Percentiles rank a stretch among this genome's conserved stretches.
phyloP scores from a whole-genome alignment of 2,888 invertebrate genomes.

The Agrochola litura region DNA sequence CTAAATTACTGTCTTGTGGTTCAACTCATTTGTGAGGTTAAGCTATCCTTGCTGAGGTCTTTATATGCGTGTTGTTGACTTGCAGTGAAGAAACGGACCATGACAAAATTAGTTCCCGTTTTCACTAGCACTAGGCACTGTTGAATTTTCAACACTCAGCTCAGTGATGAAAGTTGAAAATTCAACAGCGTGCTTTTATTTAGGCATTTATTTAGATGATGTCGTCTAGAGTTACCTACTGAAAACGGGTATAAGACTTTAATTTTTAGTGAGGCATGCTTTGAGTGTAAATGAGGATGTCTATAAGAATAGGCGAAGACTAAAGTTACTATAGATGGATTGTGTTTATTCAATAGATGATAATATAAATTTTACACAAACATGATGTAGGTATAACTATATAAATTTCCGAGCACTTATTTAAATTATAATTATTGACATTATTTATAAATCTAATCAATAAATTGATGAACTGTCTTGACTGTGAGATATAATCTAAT shows the following conservation, averaged over 20 bases:
- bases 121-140: neutral
- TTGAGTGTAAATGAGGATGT: neutral
- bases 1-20: slow-evolving; percentile 12
- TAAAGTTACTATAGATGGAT: neutral
- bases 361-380: too few relatives aligned
- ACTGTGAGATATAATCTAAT: too few relatives aligned
- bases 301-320: neutral
- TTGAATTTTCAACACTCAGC: neutral
- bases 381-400: too few relatives aligned
- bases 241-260: neutral
- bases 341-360: too few relatives aligned
- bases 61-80: neutral
- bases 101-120: neutral
- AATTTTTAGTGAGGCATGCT: neutral
- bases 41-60: fast-evolving
- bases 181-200: neutral
- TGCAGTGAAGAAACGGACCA: neutral
- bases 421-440: too few relatives aligned
- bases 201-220: neutral
- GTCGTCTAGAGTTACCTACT: neutral
- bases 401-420: too few relatives aligned
- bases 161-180: neutral
- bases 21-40: neutral
- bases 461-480: too few relatives aligned
- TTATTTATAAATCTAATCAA: too few relatives aligned